phyloP scores from a whole-genome alignment of 2,113 vertebrate species.

The Actenoides hombroni region DNA sequence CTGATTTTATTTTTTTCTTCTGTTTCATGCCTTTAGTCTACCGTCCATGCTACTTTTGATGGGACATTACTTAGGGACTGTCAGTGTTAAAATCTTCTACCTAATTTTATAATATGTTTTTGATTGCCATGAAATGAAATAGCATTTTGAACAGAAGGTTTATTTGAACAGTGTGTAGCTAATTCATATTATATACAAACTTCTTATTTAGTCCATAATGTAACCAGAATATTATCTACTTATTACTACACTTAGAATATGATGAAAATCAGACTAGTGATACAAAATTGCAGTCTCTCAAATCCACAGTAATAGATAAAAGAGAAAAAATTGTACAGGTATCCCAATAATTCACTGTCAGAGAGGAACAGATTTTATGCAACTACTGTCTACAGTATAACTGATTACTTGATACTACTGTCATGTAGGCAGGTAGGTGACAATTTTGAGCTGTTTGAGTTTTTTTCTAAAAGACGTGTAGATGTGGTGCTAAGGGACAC shows the following conservation, averaged over 20 bases:
- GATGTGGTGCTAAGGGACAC: no score
- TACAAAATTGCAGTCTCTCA: conserved; percentile 59
- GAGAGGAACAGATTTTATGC: conserved; percentile 34
- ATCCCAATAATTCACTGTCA: conserved; percentile 44
- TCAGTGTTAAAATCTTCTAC: neutral
- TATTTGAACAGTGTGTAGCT: conserved; percentile 56
- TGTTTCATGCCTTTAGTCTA: neutral
- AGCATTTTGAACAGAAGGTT: conserved; percentile 43
- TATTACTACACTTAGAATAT: conserved; percentile 43
- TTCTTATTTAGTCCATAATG: conserved; percentile 59
- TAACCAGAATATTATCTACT: conserved; percentile 28
- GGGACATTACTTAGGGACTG: neutral
- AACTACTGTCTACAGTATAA: conserved; percentile 16
- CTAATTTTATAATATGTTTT: neutral
- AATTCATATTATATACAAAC: conserved; percentile 38
- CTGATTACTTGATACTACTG: conserved; percentile 7
- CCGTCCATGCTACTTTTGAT: neutral
- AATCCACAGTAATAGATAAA: conserved; percentile 50
- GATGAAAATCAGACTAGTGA: conserved; percentile 65
- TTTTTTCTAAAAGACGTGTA: neutral
- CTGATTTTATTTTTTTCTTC: neutral
- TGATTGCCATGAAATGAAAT: conserved; percentile 33
- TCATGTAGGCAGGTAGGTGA: neutral
- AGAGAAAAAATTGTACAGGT: conserved; percentile 39
- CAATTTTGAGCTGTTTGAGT: no score